Conservation (phyloP, 2,797 vertebrate genomes). For the Sebastiscus tertius region DNA sequence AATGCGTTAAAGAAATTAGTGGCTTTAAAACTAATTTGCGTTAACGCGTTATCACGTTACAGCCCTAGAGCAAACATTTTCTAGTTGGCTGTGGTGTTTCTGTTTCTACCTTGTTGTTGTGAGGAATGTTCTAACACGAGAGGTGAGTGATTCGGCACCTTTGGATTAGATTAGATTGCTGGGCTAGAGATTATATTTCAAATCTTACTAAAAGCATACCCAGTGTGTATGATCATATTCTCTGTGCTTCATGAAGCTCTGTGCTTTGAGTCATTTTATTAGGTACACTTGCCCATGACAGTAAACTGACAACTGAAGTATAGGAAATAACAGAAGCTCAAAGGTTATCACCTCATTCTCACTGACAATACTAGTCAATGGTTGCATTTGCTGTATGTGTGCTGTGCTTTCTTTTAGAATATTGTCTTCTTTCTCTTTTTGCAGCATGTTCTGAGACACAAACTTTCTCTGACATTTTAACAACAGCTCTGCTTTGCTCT, state of each 20-base stretch:
- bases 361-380: too few species aligned
- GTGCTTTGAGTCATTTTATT: not conserved
- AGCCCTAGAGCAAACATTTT: not conserved
- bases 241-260: too few species aligned
- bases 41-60: too few species aligned
- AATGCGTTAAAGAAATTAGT: too few species aligned
- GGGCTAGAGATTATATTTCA: not conserved
- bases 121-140: not conserved
- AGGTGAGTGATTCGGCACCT: not conserved
- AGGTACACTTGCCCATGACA: not conserved
- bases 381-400: not conserved
- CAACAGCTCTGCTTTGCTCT: not conserved
- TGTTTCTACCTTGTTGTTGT: not conserved
- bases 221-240: not conserved
- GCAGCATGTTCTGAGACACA: not conserved
- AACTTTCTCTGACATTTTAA: not conserved
- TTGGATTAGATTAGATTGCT: conserved; percentile 2
- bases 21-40: fast-evolving
- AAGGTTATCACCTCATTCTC: not conserved
- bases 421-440: not conserved
- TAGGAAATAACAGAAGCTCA: not conserved
- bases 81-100: not conserved
- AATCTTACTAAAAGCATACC: not conserved
- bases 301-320: not conserved
- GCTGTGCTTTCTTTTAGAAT: not conserved